Evolutionary conservation across 2,888 invertebrate species (phyloP), one percentile per base, ranked within the genome.

Genomic region (Linyphia triangularis): DNA sequence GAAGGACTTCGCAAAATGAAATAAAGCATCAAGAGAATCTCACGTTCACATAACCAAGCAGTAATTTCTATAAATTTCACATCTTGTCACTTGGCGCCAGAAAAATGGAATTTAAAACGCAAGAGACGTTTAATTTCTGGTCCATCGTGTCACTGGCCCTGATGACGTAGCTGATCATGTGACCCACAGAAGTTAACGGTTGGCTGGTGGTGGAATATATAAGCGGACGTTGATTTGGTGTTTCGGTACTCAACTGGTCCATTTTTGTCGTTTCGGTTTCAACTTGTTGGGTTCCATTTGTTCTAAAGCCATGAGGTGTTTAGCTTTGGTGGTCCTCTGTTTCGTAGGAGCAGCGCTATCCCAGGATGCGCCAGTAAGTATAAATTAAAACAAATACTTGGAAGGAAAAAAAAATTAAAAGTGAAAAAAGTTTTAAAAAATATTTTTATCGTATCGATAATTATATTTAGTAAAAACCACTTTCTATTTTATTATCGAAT

Each of bases 91-190:
- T 70, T 40, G 51, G n/a, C 43, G 43, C 43, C 40, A 37, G 26
- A 61, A 33, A 51, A 51, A 5, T 51, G 51, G n/a, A 51, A 77
- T 63, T 77, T 63, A 22, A 63, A 77, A 77, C 63, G 40, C 61
- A 40, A 37, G 37, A 63, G 63, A 70, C 69, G 70, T 81, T 81
- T 81, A 67, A 70, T 84, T 85, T 85, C 85, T 73, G 85, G 85
- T 85, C 78, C 85, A 85, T 85, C 78, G 85, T 85, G 85, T 85
- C 85, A 85, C 85, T 85, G 85, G 85, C 85, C 85, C 61, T 85
- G 85, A 78, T 85, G 85, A 85, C 85, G 85, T 78, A 19, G 22
- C 26, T 9, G n/a, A 13, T 28, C 85, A 85, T 33, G 78, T 85
- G 85, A 77, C 70, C 30, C 30, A 2, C 26, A 10, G 59, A 22